These are phyloP conservation scores for Phaetusa simplex DNA, from an alignment of 2,113 vertebrate genomes.

Conservation along the genomic window DNA sequence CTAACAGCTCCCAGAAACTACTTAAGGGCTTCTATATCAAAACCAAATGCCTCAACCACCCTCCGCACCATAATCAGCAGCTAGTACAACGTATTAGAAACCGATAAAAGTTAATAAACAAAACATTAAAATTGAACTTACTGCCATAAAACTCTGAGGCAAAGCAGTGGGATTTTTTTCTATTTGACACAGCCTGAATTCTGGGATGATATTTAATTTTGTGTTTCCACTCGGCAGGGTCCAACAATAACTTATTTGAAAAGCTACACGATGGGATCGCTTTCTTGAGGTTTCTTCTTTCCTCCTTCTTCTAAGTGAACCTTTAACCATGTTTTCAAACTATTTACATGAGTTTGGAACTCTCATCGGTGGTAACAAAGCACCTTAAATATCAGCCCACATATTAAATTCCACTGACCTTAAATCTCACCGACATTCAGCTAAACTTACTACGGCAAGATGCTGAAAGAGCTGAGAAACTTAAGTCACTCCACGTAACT, in stretches of 20 bases:
- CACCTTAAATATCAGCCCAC: not conserved
- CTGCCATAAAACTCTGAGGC: not conserved
- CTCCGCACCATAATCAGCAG: not conserved
- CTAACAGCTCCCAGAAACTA: not conserved
- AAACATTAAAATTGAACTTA: not conserved
- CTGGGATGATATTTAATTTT: not conserved
- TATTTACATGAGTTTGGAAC: not conserved
- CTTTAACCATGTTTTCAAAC: not conserved
- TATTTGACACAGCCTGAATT: not conserved
- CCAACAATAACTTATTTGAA: not conserved
- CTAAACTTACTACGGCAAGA: not conserved
- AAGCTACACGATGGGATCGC: not conserved
- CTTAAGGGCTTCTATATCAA: not conserved
- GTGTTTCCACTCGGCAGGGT: not conserved
- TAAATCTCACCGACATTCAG: not conserved
- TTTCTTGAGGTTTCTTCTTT: not conserved
- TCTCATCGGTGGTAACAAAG: not conserved
- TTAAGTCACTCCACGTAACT: not conserved
- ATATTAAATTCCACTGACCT: not conserved
- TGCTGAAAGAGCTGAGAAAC: not conserved
- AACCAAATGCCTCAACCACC: constrained; percentile 6
- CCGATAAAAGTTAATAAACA: not conserved
- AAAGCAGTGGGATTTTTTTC: not conserved
- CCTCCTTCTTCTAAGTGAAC: not conserved
- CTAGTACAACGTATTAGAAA: not conserved